These are phyloP conservation scores for Archivesica marissinica DNA, from an alignment of 1,140 invertebrate species.

Conservation along the genomic window DNA sequence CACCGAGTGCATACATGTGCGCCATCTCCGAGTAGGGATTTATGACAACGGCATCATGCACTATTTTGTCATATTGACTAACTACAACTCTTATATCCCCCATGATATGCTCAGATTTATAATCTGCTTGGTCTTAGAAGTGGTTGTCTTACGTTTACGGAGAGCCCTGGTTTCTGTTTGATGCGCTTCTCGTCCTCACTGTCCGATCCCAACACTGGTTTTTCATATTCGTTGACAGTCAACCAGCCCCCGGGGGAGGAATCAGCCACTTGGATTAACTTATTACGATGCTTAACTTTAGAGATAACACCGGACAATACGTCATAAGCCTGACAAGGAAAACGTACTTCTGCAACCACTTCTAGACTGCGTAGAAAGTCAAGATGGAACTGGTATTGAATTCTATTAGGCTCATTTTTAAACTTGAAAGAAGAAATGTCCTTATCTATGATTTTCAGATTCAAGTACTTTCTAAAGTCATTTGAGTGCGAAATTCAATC, in stretches of 20 bases:
- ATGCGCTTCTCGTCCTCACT: slow-evolving; percentile 12
- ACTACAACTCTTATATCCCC: too few species aligned
- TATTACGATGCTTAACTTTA: not conserved
- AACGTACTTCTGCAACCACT: not conserved
- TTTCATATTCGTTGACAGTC: slow-evolving; percentile 15
- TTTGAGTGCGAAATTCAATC: not conserved
- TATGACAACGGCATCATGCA: too few species aligned
- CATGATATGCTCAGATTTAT: too few species aligned
- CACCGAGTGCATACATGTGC: too few species aligned
- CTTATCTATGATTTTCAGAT: not conserved
- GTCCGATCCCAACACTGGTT: not conserved
- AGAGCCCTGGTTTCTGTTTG: not conserved
- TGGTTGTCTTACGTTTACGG: not conserved
- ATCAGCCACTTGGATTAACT: slow-evolving; percentile 3
- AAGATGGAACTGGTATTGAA: not conserved
- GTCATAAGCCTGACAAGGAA: not conserved
- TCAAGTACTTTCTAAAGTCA: slow-evolving; percentile 8
- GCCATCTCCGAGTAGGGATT: too few species aligned
- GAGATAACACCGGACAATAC: not conserved
- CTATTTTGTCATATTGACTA: too few species aligned
- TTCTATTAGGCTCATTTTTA: not conserved
- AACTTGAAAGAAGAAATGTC: not conserved
- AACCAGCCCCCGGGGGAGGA: slow-evolving; percentile 6
- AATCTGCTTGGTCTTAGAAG: not conserved
- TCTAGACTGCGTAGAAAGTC: not conserved